Base-by-base conservation (phyloP, 2,888 invertebrate species). In the Leucania comma region DNA sequence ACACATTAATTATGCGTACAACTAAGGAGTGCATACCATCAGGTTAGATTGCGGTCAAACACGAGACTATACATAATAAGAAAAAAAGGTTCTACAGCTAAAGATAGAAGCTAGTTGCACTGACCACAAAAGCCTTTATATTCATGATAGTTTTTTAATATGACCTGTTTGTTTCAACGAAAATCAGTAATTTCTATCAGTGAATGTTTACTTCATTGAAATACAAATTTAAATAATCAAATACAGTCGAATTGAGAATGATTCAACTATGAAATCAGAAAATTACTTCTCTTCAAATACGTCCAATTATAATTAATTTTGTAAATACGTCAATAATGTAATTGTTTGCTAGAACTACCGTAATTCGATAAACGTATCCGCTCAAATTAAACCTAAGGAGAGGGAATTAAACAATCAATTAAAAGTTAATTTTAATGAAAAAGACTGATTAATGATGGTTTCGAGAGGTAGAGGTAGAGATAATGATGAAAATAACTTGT, bases 381-480 rank as follows among this genome's bases (percentile, higher is more conserved):
- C 46, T 22, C 2, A 38, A 51, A 29, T 26, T 0, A 14, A 53
- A 54, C 8, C 2, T 12, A 42, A 1, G 1, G 14, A 42, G 26
- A 9, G 12, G 6, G 10, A 53, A 48, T 14, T 48, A 14, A 53
- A 38, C 1, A 20, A 58, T 59, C 50, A 75, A 71, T 77, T 63
- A 60, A 63, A 56, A 38, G 2, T 29, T 46, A 64, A 35, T 20
- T 60, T 46, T 32, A 48, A 29, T 63, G 29, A 35, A 72, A 69
- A 75, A 75, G 73, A 75, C 79, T 78, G 79, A 78, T 53, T 65
- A 53, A 48, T 24, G 22, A 51, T 64, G 50, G 65, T 26, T 72
- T 29, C 1, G 65, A 51, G 17, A 48, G 46, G 24, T 72, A 32
- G 9, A 10, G 35, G 20, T 68, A n/a, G n/a, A 78, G 26, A 42